Percentiles rank a stretch among this genome's conserved stretches.
Conservation (phyloP, 2,797 vertebrate species). For the Garrulus glandarius region DNA sequence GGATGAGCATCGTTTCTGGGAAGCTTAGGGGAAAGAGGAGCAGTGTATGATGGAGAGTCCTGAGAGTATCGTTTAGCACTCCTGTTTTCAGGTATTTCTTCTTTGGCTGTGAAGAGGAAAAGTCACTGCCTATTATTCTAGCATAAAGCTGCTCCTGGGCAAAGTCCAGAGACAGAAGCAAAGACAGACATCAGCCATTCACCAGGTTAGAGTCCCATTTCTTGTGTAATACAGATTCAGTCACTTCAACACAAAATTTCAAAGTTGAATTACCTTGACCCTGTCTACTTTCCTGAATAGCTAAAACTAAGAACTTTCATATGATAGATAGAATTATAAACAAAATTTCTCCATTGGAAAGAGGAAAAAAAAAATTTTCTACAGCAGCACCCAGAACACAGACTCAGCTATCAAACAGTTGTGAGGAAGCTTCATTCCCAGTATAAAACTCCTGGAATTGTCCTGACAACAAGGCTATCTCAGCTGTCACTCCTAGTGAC, state of each 20-base stretch:
- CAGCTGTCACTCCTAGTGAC: neutral
- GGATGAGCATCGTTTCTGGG: conserved; percentile 82
- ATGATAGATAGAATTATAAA: neutral
- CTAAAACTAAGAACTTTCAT: neutral
- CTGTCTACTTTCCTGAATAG: neutral
- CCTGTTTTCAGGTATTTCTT: conserved; percentile 83
- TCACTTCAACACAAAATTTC: neutral
- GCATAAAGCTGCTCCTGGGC: neutral
- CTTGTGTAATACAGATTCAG: neutral
- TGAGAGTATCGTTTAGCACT: conserved; percentile 83
- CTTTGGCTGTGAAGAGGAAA: conserved; percentile 81
- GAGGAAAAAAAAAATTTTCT: neutral
- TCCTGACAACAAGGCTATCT: neutral
- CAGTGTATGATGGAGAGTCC: conserved; percentile 81
- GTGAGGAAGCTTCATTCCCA: neutral
- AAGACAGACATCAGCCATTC: neutral
- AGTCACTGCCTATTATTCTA: neutral
- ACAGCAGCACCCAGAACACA: neutral
- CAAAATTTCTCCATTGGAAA: neutral
- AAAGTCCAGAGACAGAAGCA: neutral
- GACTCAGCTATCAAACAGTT: neutral
- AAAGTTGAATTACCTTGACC: neutral
- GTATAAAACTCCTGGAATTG: neutral
- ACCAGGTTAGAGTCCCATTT: neutral
- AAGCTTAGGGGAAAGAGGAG: conserved; percentile 87